Conservation (phyloP, 2,797 vertebrate species). For the Hyperoplus lanceolatus region DNA sequence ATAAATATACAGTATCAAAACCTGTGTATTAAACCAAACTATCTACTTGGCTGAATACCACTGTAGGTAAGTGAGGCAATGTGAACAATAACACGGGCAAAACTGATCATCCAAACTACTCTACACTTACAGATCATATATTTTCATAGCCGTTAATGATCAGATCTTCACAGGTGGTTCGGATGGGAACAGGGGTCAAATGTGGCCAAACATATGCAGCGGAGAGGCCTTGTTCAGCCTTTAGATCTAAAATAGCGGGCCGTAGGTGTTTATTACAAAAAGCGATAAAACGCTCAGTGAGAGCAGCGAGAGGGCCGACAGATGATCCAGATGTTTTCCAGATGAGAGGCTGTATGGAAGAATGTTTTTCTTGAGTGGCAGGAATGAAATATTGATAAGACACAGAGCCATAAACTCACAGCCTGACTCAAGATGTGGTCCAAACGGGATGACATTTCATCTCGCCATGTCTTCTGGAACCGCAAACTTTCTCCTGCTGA, state of each 20-base stretch:
- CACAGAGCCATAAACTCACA: conserved; percentile 43
- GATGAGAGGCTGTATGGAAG: conserved; percentile 44
- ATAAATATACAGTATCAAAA: neutral
- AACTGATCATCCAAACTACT: neutral
- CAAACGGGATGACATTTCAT: conserved; percentile 42
- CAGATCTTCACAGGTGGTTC: conserved; percentile 1
- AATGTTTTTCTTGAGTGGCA: conserved; percentile 53
- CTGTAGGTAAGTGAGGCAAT: no score
- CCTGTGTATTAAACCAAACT: neutral
- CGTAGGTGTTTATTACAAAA: conserved; percentile 45
- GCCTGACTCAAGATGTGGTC: conserved; percentile 37
- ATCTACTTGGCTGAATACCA: neutral
- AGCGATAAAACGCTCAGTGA: conserved; percentile 28
- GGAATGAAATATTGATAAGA: conserved; percentile 66
- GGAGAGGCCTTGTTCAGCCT: neutral
- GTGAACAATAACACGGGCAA: neutral
- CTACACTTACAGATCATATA: no score
- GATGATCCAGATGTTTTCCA: conserved; percentile 70
- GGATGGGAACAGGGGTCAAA: conserved; percentile 6
- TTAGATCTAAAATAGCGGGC: conserved; percentile 19
- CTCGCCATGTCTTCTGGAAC: conserved; percentile 12
- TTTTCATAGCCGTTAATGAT: neutral
- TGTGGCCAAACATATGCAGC: conserved; percentile 24
- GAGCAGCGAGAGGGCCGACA: conserved; percentile 3
- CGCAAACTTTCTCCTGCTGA: conserved; percentile 20